Evolutionary conservation across 2,888 invertebrate genomes (phyloP).

Genomic region (Caradrina clavipalpis): DNA sequence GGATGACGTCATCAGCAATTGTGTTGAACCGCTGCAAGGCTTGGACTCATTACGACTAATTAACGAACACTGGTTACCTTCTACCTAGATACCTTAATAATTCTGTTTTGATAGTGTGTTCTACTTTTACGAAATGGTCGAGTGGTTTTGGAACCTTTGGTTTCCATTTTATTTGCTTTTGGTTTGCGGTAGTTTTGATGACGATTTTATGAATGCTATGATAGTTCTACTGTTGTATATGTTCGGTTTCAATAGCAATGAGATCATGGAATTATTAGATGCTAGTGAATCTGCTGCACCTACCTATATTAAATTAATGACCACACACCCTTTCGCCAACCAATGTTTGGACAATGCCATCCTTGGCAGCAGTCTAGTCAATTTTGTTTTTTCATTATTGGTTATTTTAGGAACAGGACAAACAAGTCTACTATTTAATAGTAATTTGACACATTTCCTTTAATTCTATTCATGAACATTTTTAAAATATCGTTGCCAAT

Average conservation of each 20-base stretch:
- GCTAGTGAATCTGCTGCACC: background rate
- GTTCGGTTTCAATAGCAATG: background rate
- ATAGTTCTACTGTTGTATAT: background rate
- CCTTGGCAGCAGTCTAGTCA: background rate
- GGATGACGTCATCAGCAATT: constrained; percentile 71
- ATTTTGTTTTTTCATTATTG: background rate
- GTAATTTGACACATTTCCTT: constrained; percentile 40
- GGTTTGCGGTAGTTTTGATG: background rate
- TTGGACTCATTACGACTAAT: constrained; percentile 72
- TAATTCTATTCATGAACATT: constrained; percentile 29
- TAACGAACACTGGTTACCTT: constrained; percentile 69
- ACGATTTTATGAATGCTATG: background rate
- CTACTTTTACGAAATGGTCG: constrained; percentile 49
- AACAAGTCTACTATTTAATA: constrained; percentile 14
- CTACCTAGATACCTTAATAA: constrained; percentile 62
- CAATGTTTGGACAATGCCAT: background rate
- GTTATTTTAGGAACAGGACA: constrained; percentile 13
- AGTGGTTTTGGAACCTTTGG: background rate
- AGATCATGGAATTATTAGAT: background rate
- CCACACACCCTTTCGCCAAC: background rate
- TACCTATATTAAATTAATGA: background rate
- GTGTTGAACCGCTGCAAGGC: constrained; percentile 67
- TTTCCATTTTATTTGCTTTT: background rate
- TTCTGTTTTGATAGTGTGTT: constrained; percentile 52
- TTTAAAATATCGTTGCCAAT: constrained; percentile 53